A percentile compares a stretch with the other conserved stretches of the same genome.
These are phyloP conservation scores for Misgurnus anguillicaudatus DNA, from an alignment of 2,113 vertebrate species.

Conservation along the genomic window DNA sequence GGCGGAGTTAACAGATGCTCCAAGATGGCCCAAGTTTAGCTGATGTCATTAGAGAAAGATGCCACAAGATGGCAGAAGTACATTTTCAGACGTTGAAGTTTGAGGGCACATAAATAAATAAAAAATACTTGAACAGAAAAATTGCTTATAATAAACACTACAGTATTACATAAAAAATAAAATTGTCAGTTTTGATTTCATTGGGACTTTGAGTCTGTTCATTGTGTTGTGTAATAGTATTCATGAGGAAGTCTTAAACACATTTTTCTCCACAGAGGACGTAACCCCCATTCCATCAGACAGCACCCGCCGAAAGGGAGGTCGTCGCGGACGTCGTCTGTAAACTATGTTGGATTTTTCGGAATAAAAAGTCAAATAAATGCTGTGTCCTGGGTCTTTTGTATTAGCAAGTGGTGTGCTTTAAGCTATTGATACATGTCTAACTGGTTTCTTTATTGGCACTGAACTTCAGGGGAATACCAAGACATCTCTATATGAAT, in stretches of 20 bases:
- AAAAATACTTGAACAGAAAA: no score
- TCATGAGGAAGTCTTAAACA: not conserved
- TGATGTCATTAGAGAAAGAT: no score
- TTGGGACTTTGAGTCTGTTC: no score
- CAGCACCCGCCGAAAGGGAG: conserved; percentile 98
- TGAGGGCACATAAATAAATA: no score
- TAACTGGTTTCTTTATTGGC: conserved; percentile 8
- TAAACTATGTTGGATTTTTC: conserved; percentile 73
- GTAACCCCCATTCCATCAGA: conserved; percentile 98
- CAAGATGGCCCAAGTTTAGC: no score
- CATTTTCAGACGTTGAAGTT: no score
- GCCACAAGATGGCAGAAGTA: no score
- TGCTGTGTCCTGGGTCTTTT: conserved; percentile 19
- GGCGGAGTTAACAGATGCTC: no score
- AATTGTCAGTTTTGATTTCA: no score
- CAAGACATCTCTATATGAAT: not conserved
- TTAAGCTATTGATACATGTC: not conserved
- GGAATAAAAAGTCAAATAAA: conserved; percentile 79
- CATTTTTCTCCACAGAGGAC: conserved; percentile 81
- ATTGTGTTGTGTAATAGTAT: no score
- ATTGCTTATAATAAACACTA: no score
- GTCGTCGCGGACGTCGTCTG: conserved; percentile 95
- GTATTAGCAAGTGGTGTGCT: not conserved
- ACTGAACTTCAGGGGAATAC: not conserved
- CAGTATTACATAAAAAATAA: no score